These are phyloP conservation scores for Eupithecia vulgata DNA, from an alignment of 2,888 invertebrate species.

Conservation along the genomic window DNA sequence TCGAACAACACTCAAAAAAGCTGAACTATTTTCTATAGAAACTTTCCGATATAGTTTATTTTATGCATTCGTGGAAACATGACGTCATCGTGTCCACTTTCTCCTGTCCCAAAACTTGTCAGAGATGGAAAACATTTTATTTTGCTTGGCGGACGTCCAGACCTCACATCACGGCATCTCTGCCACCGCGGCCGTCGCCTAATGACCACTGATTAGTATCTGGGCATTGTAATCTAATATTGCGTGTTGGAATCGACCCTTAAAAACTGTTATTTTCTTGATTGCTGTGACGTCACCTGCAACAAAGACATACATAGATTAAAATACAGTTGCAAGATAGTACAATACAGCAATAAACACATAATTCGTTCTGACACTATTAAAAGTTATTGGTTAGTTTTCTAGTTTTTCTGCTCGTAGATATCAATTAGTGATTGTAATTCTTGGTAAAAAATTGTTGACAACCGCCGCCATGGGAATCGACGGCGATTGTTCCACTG, in stretches of 20 bases:
- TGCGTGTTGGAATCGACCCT: constrained; percentile 47
- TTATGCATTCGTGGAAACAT: constrained; percentile 65
- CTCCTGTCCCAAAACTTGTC: constrained; percentile 76
- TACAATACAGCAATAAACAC: constrained; percentile 18
- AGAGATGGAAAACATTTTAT: constrained; percentile 72
- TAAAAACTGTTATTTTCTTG: constrained; percentile 58
- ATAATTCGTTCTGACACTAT: constrained; percentile 39
- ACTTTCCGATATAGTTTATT: constrained; percentile 55
- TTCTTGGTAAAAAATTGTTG: constrained; percentile 40
- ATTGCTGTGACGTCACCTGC: constrained; percentile 63
- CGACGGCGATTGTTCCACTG: constrained; percentile 23
- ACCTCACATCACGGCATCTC: constrained; percentile 48
- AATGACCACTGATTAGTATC: constrained; percentile 51
- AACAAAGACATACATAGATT: constrained; percentile 58
- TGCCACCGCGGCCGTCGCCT: constrained; percentile 42
- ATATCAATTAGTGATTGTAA: constrained; percentile 35
- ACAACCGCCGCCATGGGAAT: constrained; percentile 35
- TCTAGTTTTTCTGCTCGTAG: constrained; percentile 24
- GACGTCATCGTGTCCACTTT: constrained; percentile 74
- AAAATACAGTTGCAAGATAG: constrained; percentile 20
- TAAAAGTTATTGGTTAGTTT: constrained; percentile 32
- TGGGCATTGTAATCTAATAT: constrained; percentile 54
- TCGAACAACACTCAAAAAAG: constrained; percentile 76
- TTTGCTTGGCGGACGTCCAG: constrained; percentile 48
- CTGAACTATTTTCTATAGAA: constrained; percentile 61